phyloP scores from a whole-genome alignment of 2,113 vertebrate genomes.

The Campylomormyrus numenius region DNA sequence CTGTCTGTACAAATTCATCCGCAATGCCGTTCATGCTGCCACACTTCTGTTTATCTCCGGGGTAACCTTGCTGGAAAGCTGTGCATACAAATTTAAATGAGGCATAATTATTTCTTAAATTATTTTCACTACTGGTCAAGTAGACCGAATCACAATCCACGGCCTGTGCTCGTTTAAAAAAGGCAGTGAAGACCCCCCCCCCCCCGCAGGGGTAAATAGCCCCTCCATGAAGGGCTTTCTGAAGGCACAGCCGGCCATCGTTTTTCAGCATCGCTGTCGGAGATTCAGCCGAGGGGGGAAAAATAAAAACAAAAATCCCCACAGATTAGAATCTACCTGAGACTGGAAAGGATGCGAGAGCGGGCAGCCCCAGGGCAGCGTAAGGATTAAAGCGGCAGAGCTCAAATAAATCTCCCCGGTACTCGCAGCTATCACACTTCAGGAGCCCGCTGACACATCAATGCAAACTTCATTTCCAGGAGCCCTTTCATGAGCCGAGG shows the following conservation, averaged over 20 bases:
- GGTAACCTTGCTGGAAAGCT: not conserved
- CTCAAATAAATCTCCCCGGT: constrained; percentile 39
- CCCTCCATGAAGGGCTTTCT: not conserved
- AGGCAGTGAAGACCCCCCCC: not conserved
- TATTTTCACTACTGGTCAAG: not conserved
- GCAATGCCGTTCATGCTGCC: not conserved
- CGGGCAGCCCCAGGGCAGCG: constrained; percentile 50
- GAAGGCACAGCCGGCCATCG: not conserved
- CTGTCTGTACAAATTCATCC: not conserved
- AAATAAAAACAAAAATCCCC: constrained; percentile 27
- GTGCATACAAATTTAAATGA: not conserved
- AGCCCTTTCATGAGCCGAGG: constrained; percentile 50
- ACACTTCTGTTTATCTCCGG: not conserved
- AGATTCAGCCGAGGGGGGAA: not conserved
- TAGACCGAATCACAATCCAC: not conserved
- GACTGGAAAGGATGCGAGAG: constrained; percentile 30
- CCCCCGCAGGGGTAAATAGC: not conserved
- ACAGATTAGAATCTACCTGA: constrained; percentile 56
- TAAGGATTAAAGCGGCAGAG: constrained; percentile 54
- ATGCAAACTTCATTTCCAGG: constrained; percentile 56
- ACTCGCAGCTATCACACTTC: constrained; percentile 43
- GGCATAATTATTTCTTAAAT: not conserved
- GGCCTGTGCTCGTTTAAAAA: not conserved
- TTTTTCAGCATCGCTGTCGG: not conserved
- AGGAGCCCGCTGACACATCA: constrained; percentile 56